phyloP scores from a whole-genome alignment of 2,113 vertebrate genomes.

The Ifrita kowaldi region DNA sequence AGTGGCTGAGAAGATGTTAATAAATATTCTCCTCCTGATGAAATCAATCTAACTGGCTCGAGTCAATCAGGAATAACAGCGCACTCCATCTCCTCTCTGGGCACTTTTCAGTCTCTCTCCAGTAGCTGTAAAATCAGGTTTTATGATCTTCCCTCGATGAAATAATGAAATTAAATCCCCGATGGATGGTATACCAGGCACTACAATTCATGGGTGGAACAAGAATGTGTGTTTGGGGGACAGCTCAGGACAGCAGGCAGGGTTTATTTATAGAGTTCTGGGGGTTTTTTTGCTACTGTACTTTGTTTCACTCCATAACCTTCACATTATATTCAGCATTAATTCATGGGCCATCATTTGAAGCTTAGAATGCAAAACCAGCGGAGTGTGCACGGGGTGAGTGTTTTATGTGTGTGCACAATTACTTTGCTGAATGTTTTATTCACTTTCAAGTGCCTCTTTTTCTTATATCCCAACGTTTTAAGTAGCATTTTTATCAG shows the following conservation, averaged over 20 bases:
- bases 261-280: not conserved
- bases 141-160: not conserved
- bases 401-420: not conserved
- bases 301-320: not conserved
- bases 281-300: not conserved
- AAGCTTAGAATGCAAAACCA: not conserved
- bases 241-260: not conserved
- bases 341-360: not conserved
- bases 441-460: constrained; percentile 9
- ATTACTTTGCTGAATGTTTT: not conserved
- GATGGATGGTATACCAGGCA: not conserved
- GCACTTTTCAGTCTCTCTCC: not conserved
- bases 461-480: not conserved
- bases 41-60: not conserved
- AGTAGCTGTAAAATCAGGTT: not conserved
- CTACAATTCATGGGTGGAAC: not conserved
- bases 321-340: not conserved
- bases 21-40: not conserved
- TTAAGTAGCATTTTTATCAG: constrained; percentile 36
- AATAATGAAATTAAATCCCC: constrained; percentile 24
- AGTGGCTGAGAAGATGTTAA: not conserved
- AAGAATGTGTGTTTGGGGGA: not conserved
- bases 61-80: not conserved
- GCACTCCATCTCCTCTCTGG: not conserved
- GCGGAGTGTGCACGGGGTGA: not conserved